These are phyloP conservation scores for Acrossocheilus wenchowensis DNA, from an alignment of 2,797 vertebrate genomes.

Conservation along the genomic window DNA sequence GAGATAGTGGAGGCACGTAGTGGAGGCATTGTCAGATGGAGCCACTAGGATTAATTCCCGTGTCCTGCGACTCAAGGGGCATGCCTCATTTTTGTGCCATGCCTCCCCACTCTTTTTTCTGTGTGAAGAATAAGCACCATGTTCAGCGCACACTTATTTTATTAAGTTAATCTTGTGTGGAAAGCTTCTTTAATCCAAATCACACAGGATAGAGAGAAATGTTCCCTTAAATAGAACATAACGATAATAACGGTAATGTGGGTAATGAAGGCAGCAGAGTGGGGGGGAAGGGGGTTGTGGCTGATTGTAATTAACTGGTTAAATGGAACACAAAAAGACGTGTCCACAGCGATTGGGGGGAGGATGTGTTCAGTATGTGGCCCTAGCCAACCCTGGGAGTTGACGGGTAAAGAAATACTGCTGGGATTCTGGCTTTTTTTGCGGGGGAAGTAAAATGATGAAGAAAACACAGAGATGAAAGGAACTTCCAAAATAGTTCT, in stretches of 20 bases:
- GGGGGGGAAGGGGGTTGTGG: conserved; percentile 31
- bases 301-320: conserved; percentile 69
- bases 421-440: conserved; percentile 47
- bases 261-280: conserved; percentile 57
- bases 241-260: conserved; percentile 66
- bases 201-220: conserved; percentile 81
- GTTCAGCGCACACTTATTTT: conserved; percentile 78
- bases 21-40: conserved; percentile 25
- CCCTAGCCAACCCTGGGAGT: conserved; percentile 37
- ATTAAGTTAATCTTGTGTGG: conserved; percentile 88
- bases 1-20: no score
- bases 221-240: conserved; percentile 86
- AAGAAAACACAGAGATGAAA: conserved; percentile 75
- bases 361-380: conserved; percentile 66
- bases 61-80: neutral
- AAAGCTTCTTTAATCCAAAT: conserved; percentile 91
- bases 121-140: conserved; percentile 65
- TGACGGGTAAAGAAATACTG: conserved; percentile 46
- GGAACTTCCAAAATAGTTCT: conserved; percentile 74
- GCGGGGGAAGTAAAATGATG: conserved; percentile 65
- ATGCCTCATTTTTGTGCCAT: conserved; percentile 36
- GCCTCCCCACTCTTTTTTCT: conserved; percentile 61
- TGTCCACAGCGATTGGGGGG: conserved; percentile 61
- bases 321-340: conserved; percentile 60
- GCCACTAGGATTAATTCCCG: neutral